phyloP scores from a whole-genome alignment of 2,797 vertebrate species.

The Synanceia verrucosa region DNA sequence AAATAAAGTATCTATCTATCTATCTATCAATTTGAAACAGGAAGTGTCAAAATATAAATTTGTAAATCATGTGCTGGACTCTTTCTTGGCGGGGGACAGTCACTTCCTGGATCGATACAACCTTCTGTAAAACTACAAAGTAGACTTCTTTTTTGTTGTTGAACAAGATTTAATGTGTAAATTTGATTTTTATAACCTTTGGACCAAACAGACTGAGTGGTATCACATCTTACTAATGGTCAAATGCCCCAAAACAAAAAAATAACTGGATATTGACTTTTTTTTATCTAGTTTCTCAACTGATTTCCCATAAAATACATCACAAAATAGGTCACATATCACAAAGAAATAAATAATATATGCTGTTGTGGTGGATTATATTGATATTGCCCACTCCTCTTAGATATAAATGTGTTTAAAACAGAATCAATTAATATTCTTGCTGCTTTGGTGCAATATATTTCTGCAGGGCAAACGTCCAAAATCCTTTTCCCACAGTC shows the following conservation, averaged over 20 bases:
- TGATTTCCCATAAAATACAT: too few species aligned
- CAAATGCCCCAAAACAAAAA: not conserved
- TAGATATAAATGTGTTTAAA: not conserved
- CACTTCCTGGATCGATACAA: not conserved
- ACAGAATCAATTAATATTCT: not conserved
- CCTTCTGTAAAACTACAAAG: not conserved
- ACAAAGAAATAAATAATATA: not conserved
- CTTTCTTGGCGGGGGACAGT: not conserved
- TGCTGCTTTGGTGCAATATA: constrained; percentile 29
- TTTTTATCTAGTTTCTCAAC: not conserved
- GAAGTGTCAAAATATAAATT: not conserved
- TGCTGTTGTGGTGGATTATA: not conserved
- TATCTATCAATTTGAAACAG: not conserved
- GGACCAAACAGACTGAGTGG: not conserved
- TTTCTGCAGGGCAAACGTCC: not conserved
- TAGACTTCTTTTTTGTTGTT: not conserved
- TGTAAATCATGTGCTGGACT: not conserved
- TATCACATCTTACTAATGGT: not conserved
- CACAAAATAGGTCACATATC: not conserved
- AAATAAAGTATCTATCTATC: too few species aligned
- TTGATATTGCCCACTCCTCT: not conserved
- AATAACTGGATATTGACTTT: not conserved
- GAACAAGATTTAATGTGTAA: not conserved
- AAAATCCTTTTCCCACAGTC: constrained; percentile 13
- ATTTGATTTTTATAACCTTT: not conserved